Evolutionary conservation across 2,797 vertebrate species (phyloP).

Genomic region (Petrocephalus schoutedeni): DNA sequence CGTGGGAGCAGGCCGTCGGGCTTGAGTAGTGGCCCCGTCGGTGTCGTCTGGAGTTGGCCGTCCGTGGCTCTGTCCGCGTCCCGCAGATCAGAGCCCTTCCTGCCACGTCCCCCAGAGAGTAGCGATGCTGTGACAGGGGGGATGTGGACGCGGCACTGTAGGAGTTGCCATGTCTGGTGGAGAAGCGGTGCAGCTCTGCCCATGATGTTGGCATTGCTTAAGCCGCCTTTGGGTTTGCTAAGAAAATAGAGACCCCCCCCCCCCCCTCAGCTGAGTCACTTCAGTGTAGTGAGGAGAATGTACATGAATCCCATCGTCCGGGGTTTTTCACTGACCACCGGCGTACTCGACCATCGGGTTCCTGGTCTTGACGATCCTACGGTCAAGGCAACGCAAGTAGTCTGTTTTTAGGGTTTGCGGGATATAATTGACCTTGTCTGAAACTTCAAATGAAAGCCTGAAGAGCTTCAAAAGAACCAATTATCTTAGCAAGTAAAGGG

Average conservation of each 20-base stretch:
- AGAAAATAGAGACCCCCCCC: not conserved
- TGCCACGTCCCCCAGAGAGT: not conserved
- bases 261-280: not conserved
- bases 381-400: not conserved
- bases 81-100: not conserved
- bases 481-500: not conserved
- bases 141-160: not conserved
- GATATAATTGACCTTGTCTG: not conserved
- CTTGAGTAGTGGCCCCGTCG: not conserved
- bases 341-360: not conserved
- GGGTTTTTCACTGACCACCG: not conserved
- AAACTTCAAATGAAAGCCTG: not conserved
- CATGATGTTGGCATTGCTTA: not conserved
- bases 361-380: not conserved
- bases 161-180: not conserved
- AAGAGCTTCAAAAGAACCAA: not conserved
- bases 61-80: not conserved
- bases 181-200: not conserved
- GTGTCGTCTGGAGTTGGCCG: not conserved
- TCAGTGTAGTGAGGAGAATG: not conserved
- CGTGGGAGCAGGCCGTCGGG: not conserved
- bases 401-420: not conserved
- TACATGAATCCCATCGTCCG: not conserved
- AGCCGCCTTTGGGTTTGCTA: not conserved
- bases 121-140: not conserved